Evolutionary conservation across 2,888 invertebrate genomes (phyloP).

Genomic region (Tenthredo scrophulariae): DNA sequence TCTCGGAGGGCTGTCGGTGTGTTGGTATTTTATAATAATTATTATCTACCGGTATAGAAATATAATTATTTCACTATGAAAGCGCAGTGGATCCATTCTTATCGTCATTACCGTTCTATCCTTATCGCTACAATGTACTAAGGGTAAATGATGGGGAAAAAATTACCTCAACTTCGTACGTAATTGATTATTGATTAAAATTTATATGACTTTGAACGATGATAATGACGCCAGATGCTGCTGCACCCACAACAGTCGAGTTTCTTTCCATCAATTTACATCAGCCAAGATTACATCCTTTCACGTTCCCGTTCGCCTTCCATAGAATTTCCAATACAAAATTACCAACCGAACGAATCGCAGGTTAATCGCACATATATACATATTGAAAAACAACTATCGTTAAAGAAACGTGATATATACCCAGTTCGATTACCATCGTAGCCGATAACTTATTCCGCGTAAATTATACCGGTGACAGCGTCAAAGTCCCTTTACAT

Average conservation of each 20-base stretch:
- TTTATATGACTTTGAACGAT: conserved; percentile 32
- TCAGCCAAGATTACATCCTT: conserved; percentile 13
- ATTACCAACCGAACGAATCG: not conserved
- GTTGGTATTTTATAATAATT: conserved; percentile 71
- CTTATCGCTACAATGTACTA: not conserved
- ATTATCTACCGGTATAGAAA: conserved; percentile 62
- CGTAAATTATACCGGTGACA: conserved; percentile 3
- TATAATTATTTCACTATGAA: conserved; percentile 59
- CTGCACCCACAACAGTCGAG: conserved; percentile 12
- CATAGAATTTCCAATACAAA: not conserved
- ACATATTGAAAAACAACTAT: conserved; percentile 1
- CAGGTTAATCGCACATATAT: not conserved
- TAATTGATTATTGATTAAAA: conserved; percentile 46
- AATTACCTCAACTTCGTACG: not conserved
- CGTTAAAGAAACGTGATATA: conserved; percentile 47
- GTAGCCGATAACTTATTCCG: conserved; percentile 1
- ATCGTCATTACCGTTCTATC: conserved; percentile 24
- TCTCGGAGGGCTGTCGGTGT: conserved; percentile 56
- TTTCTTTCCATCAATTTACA: conserved; percentile 5
- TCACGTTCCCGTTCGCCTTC: not conserved
- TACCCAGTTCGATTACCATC: conserved; percentile 43
- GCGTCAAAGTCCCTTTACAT: conserved; percentile 16
- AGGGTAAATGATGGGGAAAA: not conserved
- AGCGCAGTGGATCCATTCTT: conserved; percentile 45
- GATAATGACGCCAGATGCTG: conserved; percentile 19